These are phyloP conservation scores for Ectobius pallidus DNA, from an alignment of 2,888 invertebrate species.

Conservation along the genomic window DNA sequence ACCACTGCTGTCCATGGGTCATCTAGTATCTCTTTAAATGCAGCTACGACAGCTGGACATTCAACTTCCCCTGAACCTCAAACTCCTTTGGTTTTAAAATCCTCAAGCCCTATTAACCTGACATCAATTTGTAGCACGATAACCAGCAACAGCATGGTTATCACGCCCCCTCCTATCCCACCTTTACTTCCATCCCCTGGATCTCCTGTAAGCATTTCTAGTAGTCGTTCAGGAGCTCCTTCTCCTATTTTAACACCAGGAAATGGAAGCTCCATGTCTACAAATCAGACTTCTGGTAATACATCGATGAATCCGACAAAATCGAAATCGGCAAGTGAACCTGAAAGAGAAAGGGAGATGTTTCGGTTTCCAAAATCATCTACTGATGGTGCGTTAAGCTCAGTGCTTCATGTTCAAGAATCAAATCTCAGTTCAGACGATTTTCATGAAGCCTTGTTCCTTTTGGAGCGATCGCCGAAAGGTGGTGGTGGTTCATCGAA, in stretches of 20 bases:
- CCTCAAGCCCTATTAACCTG: slow-evolving; percentile 7
- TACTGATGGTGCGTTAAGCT: slow-evolving; percentile 63
- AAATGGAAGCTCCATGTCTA: slow-evolving; percentile 47
- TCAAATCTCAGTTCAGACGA: slow-evolving; percentile 63
- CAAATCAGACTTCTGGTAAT: slow-evolving; percentile 19
- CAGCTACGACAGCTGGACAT: slow-evolving; percentile 11
- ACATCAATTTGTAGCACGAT: not conserved
- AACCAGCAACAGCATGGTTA: slow-evolving; percentile 40
- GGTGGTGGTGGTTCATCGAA: slow-evolving; percentile 56
- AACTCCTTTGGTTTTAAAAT: not conserved
- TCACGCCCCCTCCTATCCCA: slow-evolving; percentile 54
- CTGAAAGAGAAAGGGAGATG: slow-evolving; percentile 60
- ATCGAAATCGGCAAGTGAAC: slow-evolving; percentile 60
- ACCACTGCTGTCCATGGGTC: slow-evolving; percentile 25
- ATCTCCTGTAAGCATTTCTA: slow-evolving; percentile 30
- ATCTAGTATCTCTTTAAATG: slow-evolving; percentile 35
- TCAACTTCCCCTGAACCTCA: slow-evolving; percentile 23
- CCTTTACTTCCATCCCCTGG: slow-evolving; percentile 47
- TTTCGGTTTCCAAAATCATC: slow-evolving; percentile 63
- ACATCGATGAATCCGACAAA: slow-evolving; percentile 48
- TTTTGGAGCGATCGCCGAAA: slow-evolving; percentile 61
- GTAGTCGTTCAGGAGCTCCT: slow-evolving; percentile 32
- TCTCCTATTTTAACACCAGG: slow-evolving; percentile 43
- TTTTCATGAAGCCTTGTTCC: slow-evolving; percentile 63
- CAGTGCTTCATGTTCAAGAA: slow-evolving; percentile 62